A percentile compares a stretch with the other conserved stretches of the same genome.
Evolutionary conservation across 2,797 vertebrate genomes (phyloP).

Genomic region (Danio tinwini): DNA sequence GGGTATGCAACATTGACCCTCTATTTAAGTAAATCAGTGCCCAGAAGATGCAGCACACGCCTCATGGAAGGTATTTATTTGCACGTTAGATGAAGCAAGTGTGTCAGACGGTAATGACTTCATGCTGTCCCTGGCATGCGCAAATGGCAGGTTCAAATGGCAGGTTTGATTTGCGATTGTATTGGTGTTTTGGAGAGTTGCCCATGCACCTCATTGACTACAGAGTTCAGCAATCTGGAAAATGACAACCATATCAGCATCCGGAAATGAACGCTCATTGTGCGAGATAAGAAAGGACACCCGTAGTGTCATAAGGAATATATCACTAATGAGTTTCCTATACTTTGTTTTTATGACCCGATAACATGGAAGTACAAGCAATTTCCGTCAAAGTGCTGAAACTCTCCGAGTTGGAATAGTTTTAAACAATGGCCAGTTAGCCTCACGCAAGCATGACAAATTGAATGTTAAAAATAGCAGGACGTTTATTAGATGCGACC

Average conservation of each 20-base stretch:
- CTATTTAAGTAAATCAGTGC: constrained; percentile 81
- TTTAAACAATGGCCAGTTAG: constrained; percentile 49
- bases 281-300: constrained; percentile 35
- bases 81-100: constrained; percentile 68
- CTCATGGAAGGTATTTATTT: constrained; percentile 75
- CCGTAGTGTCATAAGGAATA: constrained; percentile 55
- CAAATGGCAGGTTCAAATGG: neutral
- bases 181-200: neutral
- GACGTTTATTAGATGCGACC: constrained; percentile 25
- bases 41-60: constrained; percentile 70
- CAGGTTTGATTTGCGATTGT: neutral
- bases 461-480: constrained; percentile 21
- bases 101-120: constrained; percentile 54
- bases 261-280: constrained; percentile 24
- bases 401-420: constrained; percentile 34
- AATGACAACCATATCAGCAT: neutral
- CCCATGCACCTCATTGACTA: neutral
- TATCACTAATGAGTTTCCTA: constrained; percentile 62
- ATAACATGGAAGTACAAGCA: constrained; percentile 47
- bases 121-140: constrained; percentile 61
- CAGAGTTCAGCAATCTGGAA: constrained; percentile 19
- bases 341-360: constrained; percentile 51
- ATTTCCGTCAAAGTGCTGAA: constrained; percentile 55
- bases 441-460: constrained; percentile 18
- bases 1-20: constrained; percentile 80